These are phyloP conservation scores for Chelmon rostratus DNA, from an alignment of 2,797 vertebrate species.

Conservation along the genomic window DNA sequence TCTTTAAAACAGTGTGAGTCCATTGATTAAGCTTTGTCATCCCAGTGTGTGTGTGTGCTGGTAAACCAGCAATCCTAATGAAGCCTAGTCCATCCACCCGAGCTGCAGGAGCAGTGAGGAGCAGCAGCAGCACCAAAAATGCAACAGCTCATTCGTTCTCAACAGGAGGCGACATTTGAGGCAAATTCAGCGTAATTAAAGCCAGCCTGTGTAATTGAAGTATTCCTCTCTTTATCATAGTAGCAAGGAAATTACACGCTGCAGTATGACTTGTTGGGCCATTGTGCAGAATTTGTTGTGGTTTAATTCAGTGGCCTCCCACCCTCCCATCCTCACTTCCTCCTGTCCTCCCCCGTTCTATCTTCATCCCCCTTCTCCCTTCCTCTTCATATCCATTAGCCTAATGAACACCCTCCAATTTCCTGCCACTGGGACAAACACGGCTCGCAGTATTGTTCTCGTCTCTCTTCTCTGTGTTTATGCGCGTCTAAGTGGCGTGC, in stretches of 20 bases:
- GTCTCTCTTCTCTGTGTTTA: conserved; percentile 5
- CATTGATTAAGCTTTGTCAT: conserved; percentile 76
- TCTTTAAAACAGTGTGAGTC: conserved; percentile 73
- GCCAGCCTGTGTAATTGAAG: conserved; percentile 79
- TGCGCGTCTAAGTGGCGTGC: conserved; percentile 10
- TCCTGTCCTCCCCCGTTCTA: conserved; percentile 36
- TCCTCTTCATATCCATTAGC: conserved; percentile 86
- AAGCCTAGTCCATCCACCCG: conserved; percentile 59
- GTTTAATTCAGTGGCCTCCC: conserved; percentile 66
- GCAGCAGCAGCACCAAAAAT: conserved; percentile 46
- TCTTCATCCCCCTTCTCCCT: conserved; percentile 55
- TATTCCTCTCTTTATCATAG: conserved; percentile 74
- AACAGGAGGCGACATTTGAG: conserved; percentile 72
- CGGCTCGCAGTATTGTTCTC: conserved; percentile 71
- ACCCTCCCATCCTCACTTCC: conserved; percentile 16
- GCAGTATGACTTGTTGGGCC: conserved; percentile 74
- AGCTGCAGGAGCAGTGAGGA: conserved; percentile 46
- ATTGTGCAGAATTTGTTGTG: conserved; percentile 70
- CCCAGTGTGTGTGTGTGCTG: conserved; percentile 48
- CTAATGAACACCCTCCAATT: conserved; percentile 86
- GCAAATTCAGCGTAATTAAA: conserved; percentile 84
- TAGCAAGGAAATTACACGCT: conserved; percentile 75
- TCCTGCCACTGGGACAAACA: conserved; percentile 74
- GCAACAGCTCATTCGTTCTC: conserved; percentile 71
- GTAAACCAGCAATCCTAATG: conserved; percentile 65